phyloP scores from a whole-genome alignment of 2,888 invertebrate species.

The Netelia melanura region DNA sequence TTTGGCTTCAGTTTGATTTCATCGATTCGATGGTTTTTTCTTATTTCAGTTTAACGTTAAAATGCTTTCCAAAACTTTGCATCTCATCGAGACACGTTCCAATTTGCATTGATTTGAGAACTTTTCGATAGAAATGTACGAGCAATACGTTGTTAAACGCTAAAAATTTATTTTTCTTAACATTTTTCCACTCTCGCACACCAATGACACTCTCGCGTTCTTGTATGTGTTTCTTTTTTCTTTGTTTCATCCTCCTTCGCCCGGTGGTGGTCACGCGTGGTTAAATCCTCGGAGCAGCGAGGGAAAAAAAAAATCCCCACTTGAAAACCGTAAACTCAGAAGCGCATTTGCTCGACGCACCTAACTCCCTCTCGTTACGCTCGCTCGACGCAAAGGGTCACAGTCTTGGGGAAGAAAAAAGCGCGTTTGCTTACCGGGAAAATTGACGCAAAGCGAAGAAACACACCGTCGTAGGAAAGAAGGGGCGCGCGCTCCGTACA shows the following conservation, averaged over 20 bases:
- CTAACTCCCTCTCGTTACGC: conserved; percentile 46
- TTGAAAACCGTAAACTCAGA: conserved; percentile 41
- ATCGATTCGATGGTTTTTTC: too few relatives aligned
- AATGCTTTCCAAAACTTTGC: too few relatives aligned
- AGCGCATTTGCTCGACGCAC: conserved; percentile 33
- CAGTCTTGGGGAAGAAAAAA: conserved; percentile 8
- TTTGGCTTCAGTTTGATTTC: too few relatives aligned
- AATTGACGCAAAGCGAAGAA: conserved; percentile 54
- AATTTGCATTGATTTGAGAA: too few relatives aligned
- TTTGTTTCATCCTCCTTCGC: conserved; percentile 26
- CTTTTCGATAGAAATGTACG: too few relatives aligned
- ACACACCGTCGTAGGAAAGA: conserved; percentile 18
- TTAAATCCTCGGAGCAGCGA: conserved; percentile 37
- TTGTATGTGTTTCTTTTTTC: not conserved
- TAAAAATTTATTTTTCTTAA: too few relatives aligned
- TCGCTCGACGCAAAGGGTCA: conserved; percentile 34
- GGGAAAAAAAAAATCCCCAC: conserved; percentile 4
- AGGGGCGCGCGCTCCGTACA: conserved; percentile 9
- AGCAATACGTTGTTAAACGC: too few relatives aligned
- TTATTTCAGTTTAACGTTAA: too few relatives aligned
- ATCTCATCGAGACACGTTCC: too few relatives aligned
- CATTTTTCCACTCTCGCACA: too few relatives aligned
- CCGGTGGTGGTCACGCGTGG: conserved; percentile 39
- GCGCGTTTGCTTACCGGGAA: conserved; percentile 31
- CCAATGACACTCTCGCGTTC: not conserved